Percentiles rank a stretch among this genome's conserved stretches.
Conservation (phyloP, 2,888 invertebrate genomes). For the Rotaria macrura region DNA sequence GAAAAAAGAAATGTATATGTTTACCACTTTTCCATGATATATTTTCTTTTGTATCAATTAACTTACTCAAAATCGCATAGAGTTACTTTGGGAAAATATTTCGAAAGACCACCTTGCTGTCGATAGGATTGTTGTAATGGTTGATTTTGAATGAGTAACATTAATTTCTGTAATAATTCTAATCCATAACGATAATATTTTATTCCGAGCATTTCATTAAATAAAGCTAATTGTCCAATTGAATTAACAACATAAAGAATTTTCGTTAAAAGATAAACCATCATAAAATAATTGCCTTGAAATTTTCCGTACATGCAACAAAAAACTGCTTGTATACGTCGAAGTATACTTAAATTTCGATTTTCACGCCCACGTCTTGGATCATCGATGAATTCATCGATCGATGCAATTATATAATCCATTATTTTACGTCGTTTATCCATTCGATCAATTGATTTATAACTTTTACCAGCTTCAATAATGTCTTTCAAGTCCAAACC, state of each 20-base stretch:
- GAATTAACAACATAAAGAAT: neutral
- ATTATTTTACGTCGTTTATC: conserved; percentile 1
- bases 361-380: neutral
- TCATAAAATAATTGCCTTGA: conserved; percentile 22
- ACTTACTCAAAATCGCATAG: conserved; percentile 14
- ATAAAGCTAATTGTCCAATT: conserved; percentile 16
- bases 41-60: too few species aligned
- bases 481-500: conserved; percentile 21
- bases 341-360: neutral
- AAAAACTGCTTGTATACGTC: neutral
- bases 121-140: conserved; percentile 11
- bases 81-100: conserved; percentile 24
- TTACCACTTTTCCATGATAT: too few species aligned
- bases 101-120: neutral
- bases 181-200: conserved; percentile 10
- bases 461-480: conserved; percentile 17
- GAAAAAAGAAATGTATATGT: too few species aligned
- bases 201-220: conserved; percentile 13
- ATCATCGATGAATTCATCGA: conserved; percentile 20
- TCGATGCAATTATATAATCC: conserved; percentile 10
- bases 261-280: conserved; percentile 18
- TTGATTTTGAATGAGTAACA: neutral
- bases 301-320: conserved; percentile 23
- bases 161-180: neutral
- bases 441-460: conserved; percentile 9